phyloP scores from a whole-genome alignment of 2,888 invertebrate genomes.

The Julus scandinavius region DNA sequence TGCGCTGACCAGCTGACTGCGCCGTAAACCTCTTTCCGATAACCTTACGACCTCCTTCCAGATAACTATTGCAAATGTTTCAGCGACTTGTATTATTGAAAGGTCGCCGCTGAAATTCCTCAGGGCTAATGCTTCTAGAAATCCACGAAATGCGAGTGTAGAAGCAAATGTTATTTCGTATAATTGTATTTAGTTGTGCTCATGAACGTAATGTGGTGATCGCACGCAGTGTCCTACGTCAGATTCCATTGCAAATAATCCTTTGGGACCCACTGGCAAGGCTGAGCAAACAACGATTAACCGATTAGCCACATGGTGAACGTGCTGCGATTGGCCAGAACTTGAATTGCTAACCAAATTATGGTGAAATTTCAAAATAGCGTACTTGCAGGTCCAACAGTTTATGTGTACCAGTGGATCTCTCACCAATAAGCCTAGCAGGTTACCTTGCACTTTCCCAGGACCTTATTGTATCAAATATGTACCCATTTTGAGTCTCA shows the following conservation, averaged over 20 bases:
- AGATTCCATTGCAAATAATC: not conserved
- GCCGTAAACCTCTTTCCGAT: constrained; percentile 13
- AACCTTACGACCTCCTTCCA: constrained; percentile 7
- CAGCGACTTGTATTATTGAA: not conserved
- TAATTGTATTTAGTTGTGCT: not conserved
- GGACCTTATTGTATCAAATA: not conserved
- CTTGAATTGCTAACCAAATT: too few species aligned
- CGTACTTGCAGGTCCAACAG: not conserved
- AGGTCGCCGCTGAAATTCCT: not conserved
- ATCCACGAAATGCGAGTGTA: not conserved
- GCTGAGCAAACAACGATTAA: not conserved
- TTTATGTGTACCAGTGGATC: not conserved
- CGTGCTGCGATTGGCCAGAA: too few species aligned
- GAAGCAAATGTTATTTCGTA: not conserved
- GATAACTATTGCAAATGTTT: not conserved
- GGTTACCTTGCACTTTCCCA: not conserved
- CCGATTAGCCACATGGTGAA: too few species aligned
- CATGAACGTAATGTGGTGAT: not conserved
- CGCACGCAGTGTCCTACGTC: not conserved
- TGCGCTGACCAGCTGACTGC: not conserved
- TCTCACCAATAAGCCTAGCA: not conserved
- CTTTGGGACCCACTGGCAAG: not conserved
- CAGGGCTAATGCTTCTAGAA: not conserved
- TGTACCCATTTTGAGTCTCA: not conserved
- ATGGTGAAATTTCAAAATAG: not conserved